phyloP scores from a whole-genome alignment of 2,113 vertebrate species.

The Nansenia antarctica region DNA sequence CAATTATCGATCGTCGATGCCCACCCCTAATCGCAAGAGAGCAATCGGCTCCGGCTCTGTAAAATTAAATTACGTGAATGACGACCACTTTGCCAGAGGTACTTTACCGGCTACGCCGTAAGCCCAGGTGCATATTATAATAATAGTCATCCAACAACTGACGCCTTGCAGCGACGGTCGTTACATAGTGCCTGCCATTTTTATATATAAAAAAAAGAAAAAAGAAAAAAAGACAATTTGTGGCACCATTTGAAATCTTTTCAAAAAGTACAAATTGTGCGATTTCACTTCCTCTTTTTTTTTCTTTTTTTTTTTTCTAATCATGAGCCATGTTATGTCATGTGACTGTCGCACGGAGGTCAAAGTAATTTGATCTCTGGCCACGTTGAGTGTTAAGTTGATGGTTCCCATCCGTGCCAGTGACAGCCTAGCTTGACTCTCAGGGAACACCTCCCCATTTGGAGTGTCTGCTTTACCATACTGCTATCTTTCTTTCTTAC shows the following conservation, averaged over 20 bases:
- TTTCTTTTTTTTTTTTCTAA: no score
- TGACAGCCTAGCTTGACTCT: conserved; percentile 60
- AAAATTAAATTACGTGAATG: background rate
- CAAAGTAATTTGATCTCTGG: background rate
- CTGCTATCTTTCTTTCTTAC: background rate
- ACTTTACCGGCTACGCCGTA: background rate
- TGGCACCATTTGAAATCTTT: no score
- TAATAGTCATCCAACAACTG: background rate
- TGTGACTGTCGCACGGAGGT: conserved; percentile 17
- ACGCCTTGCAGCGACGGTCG: background rate
- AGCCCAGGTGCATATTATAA: background rate
- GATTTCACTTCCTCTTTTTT: no score
- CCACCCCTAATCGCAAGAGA: no score
- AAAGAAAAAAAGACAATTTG: no score
- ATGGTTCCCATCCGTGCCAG: conserved; percentile 41
- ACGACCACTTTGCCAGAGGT: conserved; percentile 15
- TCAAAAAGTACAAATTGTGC: no score
- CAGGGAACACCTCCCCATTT: conserved; percentile 55
- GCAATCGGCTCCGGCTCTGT: background rate
- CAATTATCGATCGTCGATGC: no score
- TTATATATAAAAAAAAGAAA: background rate
- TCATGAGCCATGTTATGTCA: conserved; percentile 16
- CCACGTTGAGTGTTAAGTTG: conserved; percentile 60
- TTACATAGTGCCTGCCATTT: background rate
- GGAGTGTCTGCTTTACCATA: background rate